Percentiles rank a stretch among this genome's conserved stretches.
These are phyloP conservation scores for Balaeniceps rex DNA, from an alignment of 2,113 vertebrate species.

Conservation along the genomic window DNA sequence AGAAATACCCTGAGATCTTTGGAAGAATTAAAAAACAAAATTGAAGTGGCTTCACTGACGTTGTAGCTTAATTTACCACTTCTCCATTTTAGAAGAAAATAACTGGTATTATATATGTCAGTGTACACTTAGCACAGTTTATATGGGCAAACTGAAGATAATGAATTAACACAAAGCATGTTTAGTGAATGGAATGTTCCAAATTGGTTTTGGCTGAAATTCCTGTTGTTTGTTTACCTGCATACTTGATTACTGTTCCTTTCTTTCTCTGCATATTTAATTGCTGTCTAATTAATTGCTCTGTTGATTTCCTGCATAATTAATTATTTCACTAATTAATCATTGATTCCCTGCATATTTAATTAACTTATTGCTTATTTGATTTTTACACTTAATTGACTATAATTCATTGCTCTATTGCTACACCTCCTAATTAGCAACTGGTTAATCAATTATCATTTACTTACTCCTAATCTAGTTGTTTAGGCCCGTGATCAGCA, in stretches of 20 bases:
- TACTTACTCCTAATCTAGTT: background rate
- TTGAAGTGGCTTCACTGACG: rapidly evolving
- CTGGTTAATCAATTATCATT: slow-evolving; percentile 34
- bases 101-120: background rate
- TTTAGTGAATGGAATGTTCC: background rate
- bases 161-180: background rate
- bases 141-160: background rate
- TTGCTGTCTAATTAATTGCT: slow-evolving; percentile 61
- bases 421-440: slow-evolving; percentile 23
- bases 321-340: slow-evolving; percentile 61
- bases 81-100: background rate
- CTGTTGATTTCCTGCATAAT: slow-evolving; percentile 46
- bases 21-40: background rate
- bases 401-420: slow-evolving; percentile 41
- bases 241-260: slow-evolving; percentile 41
- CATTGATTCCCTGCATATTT: slow-evolving; percentile 43
- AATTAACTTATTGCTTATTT: slow-evolving; percentile 55
- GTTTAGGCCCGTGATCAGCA: background rate
- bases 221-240: slow-evolving; percentile 36
- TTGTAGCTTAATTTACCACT: background rate
- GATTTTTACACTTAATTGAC: slow-evolving; percentile 53
- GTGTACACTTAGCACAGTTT: background rate
- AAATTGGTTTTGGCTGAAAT: slow-evolving; percentile 6
- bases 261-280: slow-evolving; percentile 50
- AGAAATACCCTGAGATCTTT: background rate